Percentiles rank a stretch among this genome's conserved stretches.
Evolutionary conservation across 2,113 vertebrate species (phyloP).

Genomic region (Bettongia penicillata): DNA sequence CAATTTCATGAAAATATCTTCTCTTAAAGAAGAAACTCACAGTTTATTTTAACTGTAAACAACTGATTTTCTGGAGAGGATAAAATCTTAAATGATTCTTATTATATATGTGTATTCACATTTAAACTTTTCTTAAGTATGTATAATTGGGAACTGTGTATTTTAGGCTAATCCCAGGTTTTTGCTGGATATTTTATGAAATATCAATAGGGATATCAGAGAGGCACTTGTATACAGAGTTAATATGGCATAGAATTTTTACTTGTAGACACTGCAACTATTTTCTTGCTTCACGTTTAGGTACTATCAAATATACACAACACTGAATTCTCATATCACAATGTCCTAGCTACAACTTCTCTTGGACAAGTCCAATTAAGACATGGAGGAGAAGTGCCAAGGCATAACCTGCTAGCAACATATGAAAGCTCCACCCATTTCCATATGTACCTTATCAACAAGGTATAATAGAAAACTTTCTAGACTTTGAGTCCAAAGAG

Average conservation of each 20-base stretch:
- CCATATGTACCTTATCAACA: not conserved
- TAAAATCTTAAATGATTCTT: not conserved
- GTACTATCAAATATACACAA: not conserved
- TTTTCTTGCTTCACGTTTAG: not conserved
- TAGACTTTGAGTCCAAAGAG: not conserved
- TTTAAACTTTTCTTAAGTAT: not conserved
- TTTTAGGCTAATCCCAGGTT: not conserved
- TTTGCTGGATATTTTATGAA: not conserved
- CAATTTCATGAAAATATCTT: not conserved
- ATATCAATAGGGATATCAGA: not conserved
- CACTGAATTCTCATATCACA: not conserved
- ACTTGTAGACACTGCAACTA: not conserved
- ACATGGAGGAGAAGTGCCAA: not conserved
- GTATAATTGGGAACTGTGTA: not conserved
- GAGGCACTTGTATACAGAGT: not conserved
- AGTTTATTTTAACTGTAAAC: not conserved
- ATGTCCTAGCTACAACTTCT: not conserved
- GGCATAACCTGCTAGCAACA: not conserved
- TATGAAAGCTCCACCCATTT: not conserved
- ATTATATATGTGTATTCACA: not conserved
- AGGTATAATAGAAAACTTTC: not conserved
- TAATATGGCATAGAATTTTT: not conserved
- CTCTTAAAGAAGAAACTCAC: not conserved
- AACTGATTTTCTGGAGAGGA: not conserved
- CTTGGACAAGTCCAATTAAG: not conserved